Base-by-base conservation (phyloP, 2,888 invertebrate genomes). In the Caenorhabditis sp. region DNA sequence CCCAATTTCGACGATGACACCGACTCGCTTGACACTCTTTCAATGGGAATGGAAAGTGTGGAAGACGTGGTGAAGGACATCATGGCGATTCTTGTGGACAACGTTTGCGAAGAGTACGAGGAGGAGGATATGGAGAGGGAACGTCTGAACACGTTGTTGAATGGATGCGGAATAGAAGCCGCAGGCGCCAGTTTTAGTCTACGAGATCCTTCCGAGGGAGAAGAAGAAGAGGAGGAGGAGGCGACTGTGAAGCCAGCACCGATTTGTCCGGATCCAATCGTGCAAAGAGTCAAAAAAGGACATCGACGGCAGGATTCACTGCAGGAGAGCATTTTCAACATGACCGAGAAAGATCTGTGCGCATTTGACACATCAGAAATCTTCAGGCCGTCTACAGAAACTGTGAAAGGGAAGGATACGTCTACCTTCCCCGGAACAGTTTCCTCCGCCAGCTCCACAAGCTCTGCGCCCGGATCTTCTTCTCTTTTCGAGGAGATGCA, bases 401-500 rank as follows among this genome's bases (percentile, higher is more conserved):
- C 81, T 68, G 79, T 17, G 62, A 77, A 61, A 74, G 61, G 45
- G 78, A n/a, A 20, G 1, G 55, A 65, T 0, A 79, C n/a, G n/a
- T n/a, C 68, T 0, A 52, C 59, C 3, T 41, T 61, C 6, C 61
- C 61, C 2, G 70, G 68, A 30, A 75, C 75, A n/a, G 65, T 71
- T 4, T 65, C 71, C 3, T 71, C 71, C n/a, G 43, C 70, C 3
- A 52, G 52, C 17, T 72, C 72, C 8, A 55, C 65, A 13, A 59
- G 32, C 27, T 22, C 83, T 73, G 24, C 53, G 0, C 30, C 62
- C 6, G 63, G 56, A 39, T 35, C 72, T 1, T 63, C 63, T 0
- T 35, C 89, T 3, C 88, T 90, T 8, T 91, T 94, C 37, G 93
- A 94, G 89, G 93, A 93, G 26, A 92, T 94, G 70, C 95, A 95